A percentile compares a stretch with the other conserved stretches of the same genome.
Conservation (phyloP, 2,113 vertebrate species). For the Atrichornis clamosus region DNA sequence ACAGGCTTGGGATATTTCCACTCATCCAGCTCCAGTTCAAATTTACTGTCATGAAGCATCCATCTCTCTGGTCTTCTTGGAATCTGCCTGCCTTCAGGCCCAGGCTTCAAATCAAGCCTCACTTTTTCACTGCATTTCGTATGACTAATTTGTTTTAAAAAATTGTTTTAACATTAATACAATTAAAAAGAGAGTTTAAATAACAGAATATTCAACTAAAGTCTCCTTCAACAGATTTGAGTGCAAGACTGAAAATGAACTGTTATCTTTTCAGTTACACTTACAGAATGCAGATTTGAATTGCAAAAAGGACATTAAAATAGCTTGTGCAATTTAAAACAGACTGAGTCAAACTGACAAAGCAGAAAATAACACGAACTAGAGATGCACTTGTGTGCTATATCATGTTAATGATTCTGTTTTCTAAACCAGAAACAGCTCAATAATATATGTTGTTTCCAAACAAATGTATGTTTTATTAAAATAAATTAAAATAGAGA, state of each 20-base stretch:
- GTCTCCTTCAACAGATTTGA: neutral
- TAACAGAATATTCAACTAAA: slow-evolving; percentile 17
- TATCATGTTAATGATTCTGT: slow-evolving; percentile 38
- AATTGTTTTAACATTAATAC: neutral
- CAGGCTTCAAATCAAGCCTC: neutral
- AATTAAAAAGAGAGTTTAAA: neutral
- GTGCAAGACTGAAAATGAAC: slow-evolving; percentile 48
- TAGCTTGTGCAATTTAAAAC: slow-evolving; percentile 33
- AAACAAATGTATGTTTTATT: slow-evolving; percentile 10
- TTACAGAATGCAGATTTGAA: slow-evolving; percentile 50
- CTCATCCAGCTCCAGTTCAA: neutral
- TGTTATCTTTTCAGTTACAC: slow-evolving; percentile 39
- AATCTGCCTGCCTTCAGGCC: neutral
- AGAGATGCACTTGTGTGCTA: neutral
- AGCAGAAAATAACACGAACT: slow-evolving; percentile 37
- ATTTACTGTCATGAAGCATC: neutral
- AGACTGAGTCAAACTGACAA: slow-evolving; percentile 61
- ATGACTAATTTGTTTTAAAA: neutral
- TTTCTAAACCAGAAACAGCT: slow-evolving; percentile 29
- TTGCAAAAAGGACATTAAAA: slow-evolving; percentile 63
- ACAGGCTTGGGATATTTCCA: neutral
- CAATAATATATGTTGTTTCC: slow-evolving; percentile 11
- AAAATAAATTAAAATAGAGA: slow-evolving; percentile 25
- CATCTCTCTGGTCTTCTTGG: neutral
- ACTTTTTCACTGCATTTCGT: neutral